Percentiles rank a stretch among this genome's conserved stretches.
Evolutionary conservation across 2,888 invertebrate species (phyloP).

Genomic region (Crematogaster levior): DNA sequence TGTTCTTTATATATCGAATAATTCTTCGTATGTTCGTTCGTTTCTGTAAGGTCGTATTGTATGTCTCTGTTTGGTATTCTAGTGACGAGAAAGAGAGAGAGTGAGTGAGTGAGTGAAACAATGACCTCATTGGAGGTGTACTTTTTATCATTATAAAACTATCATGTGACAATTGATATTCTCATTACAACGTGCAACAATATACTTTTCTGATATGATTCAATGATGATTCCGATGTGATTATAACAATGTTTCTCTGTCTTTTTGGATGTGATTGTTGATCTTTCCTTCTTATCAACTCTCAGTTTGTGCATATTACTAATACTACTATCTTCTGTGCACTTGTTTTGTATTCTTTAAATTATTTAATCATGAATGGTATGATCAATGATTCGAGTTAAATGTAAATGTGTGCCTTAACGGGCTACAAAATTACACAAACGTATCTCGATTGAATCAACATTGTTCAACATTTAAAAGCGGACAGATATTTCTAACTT

Average conservation of each 20-base stretch:
- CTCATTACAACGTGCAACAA: not conserved
- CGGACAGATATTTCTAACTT: not conserved
- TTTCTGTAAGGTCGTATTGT: constrained; percentile 47
- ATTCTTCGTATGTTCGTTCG: constrained; percentile 36
- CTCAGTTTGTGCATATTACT: constrained; percentile 72
- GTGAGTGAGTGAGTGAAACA: constrained; percentile 42
- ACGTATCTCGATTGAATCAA: not conserved
- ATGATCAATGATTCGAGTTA: constrained; percentile 58
- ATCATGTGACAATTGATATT: not conserved
- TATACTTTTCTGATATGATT: constrained; percentile 37
- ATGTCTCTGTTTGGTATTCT: constrained; percentile 59
- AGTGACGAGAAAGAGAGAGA: constrained; percentile 57
- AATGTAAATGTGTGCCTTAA: constrained; percentile 48
- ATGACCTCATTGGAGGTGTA: not conserved
- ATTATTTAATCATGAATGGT: constrained; percentile 74
- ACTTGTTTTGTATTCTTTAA: constrained; percentile 71
- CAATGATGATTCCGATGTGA: constrained; percentile 40
- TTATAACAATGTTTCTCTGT: not conserved
- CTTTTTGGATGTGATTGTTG: constrained; percentile 44
- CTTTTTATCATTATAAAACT: not conserved
- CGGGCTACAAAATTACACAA: not conserved
- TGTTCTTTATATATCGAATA: not conserved
- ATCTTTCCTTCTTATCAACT: constrained; percentile 57
- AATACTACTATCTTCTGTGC: constrained; percentile 74
- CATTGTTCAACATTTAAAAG: not conserved